phyloP scores from a whole-genome alignment of 2,113 vertebrate species.

The Rhinichthys klamathensis region DNA sequence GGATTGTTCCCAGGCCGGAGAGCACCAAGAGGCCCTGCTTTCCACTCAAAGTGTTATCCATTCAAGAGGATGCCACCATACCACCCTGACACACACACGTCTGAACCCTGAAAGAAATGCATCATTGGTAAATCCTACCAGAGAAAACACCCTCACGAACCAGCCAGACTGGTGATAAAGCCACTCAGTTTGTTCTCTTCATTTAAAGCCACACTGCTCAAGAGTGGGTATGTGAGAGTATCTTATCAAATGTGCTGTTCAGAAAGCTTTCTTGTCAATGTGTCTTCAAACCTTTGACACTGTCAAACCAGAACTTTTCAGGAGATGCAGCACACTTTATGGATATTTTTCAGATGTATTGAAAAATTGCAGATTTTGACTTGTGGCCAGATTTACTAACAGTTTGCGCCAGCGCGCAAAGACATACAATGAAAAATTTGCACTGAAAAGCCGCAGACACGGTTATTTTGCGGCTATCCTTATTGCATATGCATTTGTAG shows the following conservation, averaged over 20 bases:
- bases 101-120: slow-evolving; percentile 47
- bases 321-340: not conserved
- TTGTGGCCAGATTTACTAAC: not conserved
- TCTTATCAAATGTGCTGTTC: not conserved
- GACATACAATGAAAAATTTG: too few relatives aligned
- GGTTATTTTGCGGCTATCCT: too few relatives aligned
- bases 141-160: slow-evolving; percentile 32
- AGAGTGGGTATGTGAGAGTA: not conserved
- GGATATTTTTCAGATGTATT: not conserved
- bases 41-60: slow-evolving; percentile 46
- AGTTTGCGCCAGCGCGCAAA: too few relatives aligned
- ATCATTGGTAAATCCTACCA: slow-evolving; percentile 54
- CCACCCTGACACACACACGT: slow-evolving; percentile 44
- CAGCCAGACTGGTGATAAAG: slow-evolving; percentile 4
- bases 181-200: not conserved
- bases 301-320: not conserved
- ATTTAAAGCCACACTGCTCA: not conserved
- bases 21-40: slow-evolving; percentile 47
- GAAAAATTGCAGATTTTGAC: not conserved
- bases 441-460: too few relatives aligned
- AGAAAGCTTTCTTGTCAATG: not conserved
- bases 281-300: not conserved
- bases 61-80: slow-evolving; percentile 20
- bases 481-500: too few relatives aligned
- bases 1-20: slow-evolving; percentile 76